Percentiles rank a stretch among this genome's conserved stretches.
phyloP scores from a whole-genome alignment of 2,113 vertebrate species.

The Vicugna pacos region DNA sequence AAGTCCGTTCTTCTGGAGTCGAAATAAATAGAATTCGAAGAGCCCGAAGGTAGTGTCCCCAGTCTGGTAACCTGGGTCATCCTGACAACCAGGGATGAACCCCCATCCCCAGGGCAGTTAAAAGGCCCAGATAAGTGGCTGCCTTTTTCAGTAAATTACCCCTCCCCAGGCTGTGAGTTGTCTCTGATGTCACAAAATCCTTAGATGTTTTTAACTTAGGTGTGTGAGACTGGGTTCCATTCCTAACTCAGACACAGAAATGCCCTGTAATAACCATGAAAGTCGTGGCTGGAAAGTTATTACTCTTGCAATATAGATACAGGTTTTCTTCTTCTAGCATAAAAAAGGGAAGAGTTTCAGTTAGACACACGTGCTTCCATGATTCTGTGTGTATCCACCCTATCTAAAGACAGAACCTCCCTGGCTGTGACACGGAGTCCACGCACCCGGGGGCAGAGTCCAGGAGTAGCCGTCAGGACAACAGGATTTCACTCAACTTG shows the following conservation, averaged over 20 bases:
- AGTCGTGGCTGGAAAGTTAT: not conserved
- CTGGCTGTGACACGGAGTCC: not conserved
- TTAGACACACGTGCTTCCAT: not conserved
- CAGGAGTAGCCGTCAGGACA: not conserved
- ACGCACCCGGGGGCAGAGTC: fast-evolving
- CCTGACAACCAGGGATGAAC: not conserved
- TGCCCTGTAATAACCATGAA: not conserved
- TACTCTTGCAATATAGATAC: not conserved
- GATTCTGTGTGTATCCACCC: too few species aligned
- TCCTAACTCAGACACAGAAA: not conserved
- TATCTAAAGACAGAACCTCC: not conserved
- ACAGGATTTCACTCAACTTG: not conserved
- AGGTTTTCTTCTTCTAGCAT: not conserved
- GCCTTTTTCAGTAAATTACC: not conserved
- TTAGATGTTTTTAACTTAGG: not conserved
- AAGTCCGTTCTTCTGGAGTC: not conserved
- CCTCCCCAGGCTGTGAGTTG: fast-evolving
- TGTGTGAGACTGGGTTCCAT: not conserved
- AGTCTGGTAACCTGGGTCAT: not conserved
- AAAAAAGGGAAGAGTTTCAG: not conserved
- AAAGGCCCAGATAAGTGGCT: not conserved
- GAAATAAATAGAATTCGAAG: not conserved
- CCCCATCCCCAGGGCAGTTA: not conserved
- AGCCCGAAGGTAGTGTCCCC: not conserved
- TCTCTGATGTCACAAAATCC: not conserved